These are phyloP conservation scores for Poeciliopsis turrubarensis DNA, from an alignment of 2,113 vertebrate genomes.

Conservation along the genomic window DNA sequence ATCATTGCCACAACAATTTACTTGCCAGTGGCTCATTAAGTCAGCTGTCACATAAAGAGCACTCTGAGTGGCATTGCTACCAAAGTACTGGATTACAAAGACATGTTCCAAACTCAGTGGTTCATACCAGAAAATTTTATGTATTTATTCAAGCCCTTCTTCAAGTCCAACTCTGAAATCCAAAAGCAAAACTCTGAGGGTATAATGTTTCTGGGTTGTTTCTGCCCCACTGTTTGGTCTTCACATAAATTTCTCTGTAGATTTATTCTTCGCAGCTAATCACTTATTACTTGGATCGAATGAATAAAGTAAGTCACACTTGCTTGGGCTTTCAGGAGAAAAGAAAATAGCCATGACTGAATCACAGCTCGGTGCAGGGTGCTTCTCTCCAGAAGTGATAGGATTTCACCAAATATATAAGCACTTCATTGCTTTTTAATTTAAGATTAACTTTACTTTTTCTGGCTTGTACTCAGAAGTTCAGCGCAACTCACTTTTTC, in stretches of 20 bases:
- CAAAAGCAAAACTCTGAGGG: conserved; percentile 49
- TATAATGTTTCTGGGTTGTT: conserved; percentile 72
- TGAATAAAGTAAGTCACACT: conserved; percentile 69
- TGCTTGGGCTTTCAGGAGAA: conserved; percentile 67
- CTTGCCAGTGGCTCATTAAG: conserved; percentile 48
- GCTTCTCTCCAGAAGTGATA: conserved; percentile 65
- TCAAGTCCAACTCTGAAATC: conserved; percentile 63
- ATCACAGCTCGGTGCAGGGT: conserved; percentile 58
- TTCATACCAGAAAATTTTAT: conserved; percentile 60
- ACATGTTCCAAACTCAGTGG: conserved; percentile 30
- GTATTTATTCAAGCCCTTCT: conserved; percentile 67
- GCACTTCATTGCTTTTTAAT: conserved; percentile 76
- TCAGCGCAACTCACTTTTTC: conserved; percentile 33
- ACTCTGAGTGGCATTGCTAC: conserved; percentile 35
- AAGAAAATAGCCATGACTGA: conserved; percentile 65
- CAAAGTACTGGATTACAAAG: conserved; percentile 62
- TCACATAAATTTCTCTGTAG: conserved; percentile 69
- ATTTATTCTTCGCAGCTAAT: conserved; percentile 80
- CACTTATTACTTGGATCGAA: conserved; percentile 73
- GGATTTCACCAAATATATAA: conserved; percentile 67
- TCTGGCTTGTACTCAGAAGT: conserved; percentile 39
- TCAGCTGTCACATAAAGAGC: conserved; percentile 35
- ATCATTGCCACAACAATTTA: conserved; percentile 45
- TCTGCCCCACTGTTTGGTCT: conserved; percentile 71
- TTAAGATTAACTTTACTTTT: conserved; percentile 71